Evolutionary conservation across 2,888 invertebrate genomes (phyloP).

Genomic region (Leptopilina myrica): DNA sequence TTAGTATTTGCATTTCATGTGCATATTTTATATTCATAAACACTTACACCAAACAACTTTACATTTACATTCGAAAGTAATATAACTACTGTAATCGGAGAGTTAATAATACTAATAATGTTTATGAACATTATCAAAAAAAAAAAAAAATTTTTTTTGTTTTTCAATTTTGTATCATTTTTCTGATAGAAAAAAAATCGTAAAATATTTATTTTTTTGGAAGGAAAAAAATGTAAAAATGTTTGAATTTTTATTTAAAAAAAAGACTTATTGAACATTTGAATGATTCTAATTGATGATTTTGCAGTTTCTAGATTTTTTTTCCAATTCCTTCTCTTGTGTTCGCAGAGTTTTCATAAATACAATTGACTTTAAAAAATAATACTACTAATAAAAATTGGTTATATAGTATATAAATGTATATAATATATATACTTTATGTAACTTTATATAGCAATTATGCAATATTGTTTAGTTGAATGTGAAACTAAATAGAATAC

Average conservation of each 20-base stretch:
- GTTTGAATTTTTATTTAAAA: no score
- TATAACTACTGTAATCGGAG: conserved; percentile 19
- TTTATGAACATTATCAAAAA: not conserved
- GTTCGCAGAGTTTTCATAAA: no score
- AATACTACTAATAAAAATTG: not conserved
- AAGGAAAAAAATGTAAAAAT: no score
- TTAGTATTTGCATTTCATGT: conserved; percentile 19
- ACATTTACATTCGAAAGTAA: conserved; percentile 31
- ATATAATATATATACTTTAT: not conserved
- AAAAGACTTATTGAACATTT: no score
- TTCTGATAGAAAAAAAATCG: not conserved
- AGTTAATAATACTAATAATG: not conserved
- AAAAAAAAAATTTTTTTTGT: not conserved
- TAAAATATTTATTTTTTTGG: no score
- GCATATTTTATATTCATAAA: conserved; percentile 13
- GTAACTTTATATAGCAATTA: not conserved
- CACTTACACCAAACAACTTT: conserved; percentile 16
- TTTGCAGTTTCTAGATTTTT: no score
- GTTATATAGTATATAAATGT: no score
- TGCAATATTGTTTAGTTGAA: conserved; percentile 6
- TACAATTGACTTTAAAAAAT: not conserved
- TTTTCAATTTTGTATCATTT: not conserved
- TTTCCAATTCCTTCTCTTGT: no score
- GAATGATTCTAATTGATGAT: no score
- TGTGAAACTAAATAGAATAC: not conserved